Evolutionary conservation across 2,113 vertebrate species (phyloP), one percentile per base, ranked within the genome.

Genomic region (Meriones unguiculatus): DNA sequence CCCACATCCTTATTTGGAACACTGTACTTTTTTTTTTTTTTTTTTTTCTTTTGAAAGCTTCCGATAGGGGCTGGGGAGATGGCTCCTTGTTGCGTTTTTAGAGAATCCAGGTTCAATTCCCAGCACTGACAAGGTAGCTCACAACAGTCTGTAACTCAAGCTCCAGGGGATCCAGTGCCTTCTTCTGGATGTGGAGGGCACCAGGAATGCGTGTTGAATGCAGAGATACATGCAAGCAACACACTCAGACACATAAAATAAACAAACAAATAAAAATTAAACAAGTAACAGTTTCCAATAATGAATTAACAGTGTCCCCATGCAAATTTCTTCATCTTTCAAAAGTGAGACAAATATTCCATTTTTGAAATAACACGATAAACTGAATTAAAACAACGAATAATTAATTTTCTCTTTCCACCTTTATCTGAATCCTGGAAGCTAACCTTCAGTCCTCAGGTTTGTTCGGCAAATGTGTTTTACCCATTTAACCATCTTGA

Each of bases 251-350:
- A 35, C 52, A 80, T n/a, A 76, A 75, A 76, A 46, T 50, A 81
- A 59, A 81, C 46, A 46, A 46, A 46, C 46, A 46, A 46, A 46
- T 46, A 46, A 38, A 30, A 4, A 38, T 62, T 82, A 62, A 62
- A 82, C 32, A 62, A 54, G 35, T n/a, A 80, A 82, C 62, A 2
- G 1, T 35, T 41, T 41, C 59, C n/a, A 84, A 15, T 41, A 81
- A 70, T 77, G n/a, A 87, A 67, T 86, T 77, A 50, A 65, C 62
- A 57, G 22, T 30, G 20, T 67, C 7, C 8, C 67, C 22, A 62
- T 52, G 14, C 50, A 73, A 62, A 82, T 81, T 95, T 93, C 28
- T 50, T 77, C 41, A 65, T 90, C 77, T 95, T 59, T 88, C 46
- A 67, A 94, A 94, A 82, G 54, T 87, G 72, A 87, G 67, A 69